Evolutionary conservation across 2,888 invertebrate species (phyloP), one percentile per base, ranked within the genome.

Genomic region (Augochlorella aurata): DNA sequence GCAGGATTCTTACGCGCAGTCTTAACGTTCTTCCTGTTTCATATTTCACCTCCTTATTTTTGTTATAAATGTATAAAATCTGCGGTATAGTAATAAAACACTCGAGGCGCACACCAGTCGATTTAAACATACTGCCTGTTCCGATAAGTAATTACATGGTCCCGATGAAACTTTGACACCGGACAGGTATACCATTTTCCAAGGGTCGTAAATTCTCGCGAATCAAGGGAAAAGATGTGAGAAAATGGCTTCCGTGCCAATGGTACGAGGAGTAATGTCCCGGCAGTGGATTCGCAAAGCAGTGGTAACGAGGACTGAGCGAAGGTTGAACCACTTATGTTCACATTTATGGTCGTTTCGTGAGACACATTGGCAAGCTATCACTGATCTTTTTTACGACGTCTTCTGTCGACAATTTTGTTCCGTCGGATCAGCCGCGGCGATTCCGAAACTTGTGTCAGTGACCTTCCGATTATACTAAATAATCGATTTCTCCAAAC

Each of bases 251-350:
- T 50, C 44, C 18, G 18, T 45, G 75, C 16, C 61, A 70, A 71
- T 75, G 54, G 9, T 69, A 63, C 24, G 38, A 44, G 52, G 52
- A 77, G 61, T 81, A 81, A 77, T 71, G 82, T 47, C 21, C 52
- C 54, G 54, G 54, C 78, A 49, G 63, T 68, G 58, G 72, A 83
- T 79, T 82, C 71, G 70, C 67, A 61, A 79, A 65, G 72, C 63
- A 74, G 10, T 71, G 76, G 67, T 81, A 85, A 85, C 74, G 74
- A 85, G 78, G 70, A 52, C 49, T 50, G 81, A 82, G 76, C 68
- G 81, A 84, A 83, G 67, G 61, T 82, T 84, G 70, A 77, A 65
- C 74, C 76, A 77, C 76, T 81, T 79, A 77, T 71, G 81, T 71
- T 79, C 74, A 76, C 69, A 79, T 82, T 84, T 85, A 81, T 81